phyloP scores from a whole-genome alignment of 2,888 invertebrate species.

The Macrosiphum euphorbiae region DNA sequence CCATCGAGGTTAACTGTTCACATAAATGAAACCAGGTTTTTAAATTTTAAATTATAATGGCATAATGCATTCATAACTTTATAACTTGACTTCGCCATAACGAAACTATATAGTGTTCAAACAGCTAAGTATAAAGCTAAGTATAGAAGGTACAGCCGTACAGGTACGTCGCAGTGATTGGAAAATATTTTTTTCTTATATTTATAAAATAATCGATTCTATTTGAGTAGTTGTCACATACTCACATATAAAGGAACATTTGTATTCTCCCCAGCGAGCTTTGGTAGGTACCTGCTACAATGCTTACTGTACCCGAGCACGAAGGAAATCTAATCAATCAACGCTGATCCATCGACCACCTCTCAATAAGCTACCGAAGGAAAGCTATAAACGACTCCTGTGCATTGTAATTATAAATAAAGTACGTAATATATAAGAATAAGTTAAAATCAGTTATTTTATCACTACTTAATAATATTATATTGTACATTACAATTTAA shows the following conservation, averaged over 20 bases:
- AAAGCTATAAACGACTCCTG: not conserved
- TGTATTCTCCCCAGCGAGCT: not conserved
- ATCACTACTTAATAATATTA: not conserved
- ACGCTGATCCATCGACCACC: not conserved
- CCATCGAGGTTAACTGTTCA: not conserved
- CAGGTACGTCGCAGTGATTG: not conserved
- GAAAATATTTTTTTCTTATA: not conserved
- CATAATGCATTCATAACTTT: not conserved
- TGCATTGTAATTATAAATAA: not conserved
- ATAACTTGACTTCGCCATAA: not conserved
- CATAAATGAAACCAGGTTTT: not conserved
- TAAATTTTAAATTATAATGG: not conserved
- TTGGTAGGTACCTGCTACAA: not conserved
- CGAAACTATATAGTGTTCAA: not conserved
- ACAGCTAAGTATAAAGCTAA: not conserved
- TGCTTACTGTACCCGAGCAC: not conserved
- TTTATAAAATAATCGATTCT: not conserved
- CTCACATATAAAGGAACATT: not conserved
- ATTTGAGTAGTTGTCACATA: not conserved
- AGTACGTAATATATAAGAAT: not conserved
- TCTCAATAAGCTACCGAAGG: not conserved
- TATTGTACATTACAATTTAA: not conserved
- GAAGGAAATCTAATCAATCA: not conserved
- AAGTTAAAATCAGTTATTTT: not conserved
- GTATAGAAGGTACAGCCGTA: not conserved